Base-by-base conservation (phyloP, 2,113 vertebrate genomes). In the Oceanites oceanicus region DNA sequence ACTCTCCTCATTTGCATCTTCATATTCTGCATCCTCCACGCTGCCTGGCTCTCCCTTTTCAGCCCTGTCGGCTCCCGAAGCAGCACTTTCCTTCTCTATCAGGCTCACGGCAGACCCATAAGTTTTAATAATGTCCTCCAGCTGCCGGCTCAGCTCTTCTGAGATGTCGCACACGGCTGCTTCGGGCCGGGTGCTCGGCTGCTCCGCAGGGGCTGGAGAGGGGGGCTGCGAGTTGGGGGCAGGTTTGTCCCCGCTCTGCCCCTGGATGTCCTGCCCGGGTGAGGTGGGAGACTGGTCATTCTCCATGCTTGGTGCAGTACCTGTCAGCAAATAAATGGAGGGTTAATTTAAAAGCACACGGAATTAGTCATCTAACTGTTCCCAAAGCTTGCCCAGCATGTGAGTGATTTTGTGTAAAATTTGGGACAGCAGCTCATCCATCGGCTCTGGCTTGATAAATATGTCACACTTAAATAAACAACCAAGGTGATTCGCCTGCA, bases 91-190 rank as follows among this genome's bases (percentile, higher is more conserved):
- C 30, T 90, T 95, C 75, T 98, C 99, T 70, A 94, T 66, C 29
- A 98, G 47, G 32, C 85, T 74, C 0, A 63, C 80, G 3, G 98
- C 97, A 15, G 98, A 98, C 22, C 98, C 98, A 0, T 99, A 98
- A 5, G 96, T 98, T 78, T 97, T 98, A 91, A 99, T 98, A 91
- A 99, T 99, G 95, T 99, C 99, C 90, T 99, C 98, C 96, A 99
- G 98, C 86, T 98, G 98, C 38, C 88, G 95, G 73, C 89, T 97
- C 94, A 99, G 73, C 95, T 98, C 99, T 86, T 99, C 98, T 1
- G 99, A 98, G 88, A 98, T 96, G 80, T 98, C 98, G 0, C 94
- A 93, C 13, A 22, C 1, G 1, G 80, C 87, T 34, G 50, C 72
- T 68, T 97, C 82, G 0, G 93, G 63, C 38, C 10, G 58, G 40